A percentile compares a stretch with the other conserved stretches of the same genome.
These are phyloP conservation scores for Anguilla obscura DNA, from an alignment of 2,797 vertebrate species.

Conservation along the genomic window DNA sequence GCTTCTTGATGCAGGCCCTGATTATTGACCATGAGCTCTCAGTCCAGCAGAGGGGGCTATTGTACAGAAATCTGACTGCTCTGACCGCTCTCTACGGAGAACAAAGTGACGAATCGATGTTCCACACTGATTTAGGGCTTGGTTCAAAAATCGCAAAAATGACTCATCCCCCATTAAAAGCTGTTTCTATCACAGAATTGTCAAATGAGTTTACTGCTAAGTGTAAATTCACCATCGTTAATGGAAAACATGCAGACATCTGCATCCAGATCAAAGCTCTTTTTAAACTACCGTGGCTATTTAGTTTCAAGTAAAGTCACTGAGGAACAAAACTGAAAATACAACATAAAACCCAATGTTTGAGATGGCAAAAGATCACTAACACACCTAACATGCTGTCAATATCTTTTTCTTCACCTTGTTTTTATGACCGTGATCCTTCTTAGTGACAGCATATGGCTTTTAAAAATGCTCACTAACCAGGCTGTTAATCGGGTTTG, in stretches of 20 bases:
- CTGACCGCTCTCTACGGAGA: not conserved
- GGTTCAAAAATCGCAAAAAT: not conserved
- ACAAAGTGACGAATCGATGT: not conserved
- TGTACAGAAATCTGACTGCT: not conserved
- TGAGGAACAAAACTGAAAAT: too few species aligned
- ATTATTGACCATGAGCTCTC: not conserved
- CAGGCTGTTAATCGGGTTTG: not conserved
- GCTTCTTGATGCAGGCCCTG: not conserved
- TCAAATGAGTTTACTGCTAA: not conserved
- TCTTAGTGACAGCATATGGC: too few species aligned
- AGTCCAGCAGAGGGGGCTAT: not conserved
- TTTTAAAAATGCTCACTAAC: not conserved
- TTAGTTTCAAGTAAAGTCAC: too few species aligned
- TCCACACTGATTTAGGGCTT: not conserved
- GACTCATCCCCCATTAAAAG: not conserved
- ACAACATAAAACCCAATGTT: too few species aligned
- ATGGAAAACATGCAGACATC: too few species aligned
- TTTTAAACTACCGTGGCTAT: too few species aligned
- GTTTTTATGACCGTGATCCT: not conserved
- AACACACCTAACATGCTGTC: not conserved
- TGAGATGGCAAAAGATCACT: not conserved
- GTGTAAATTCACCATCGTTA: not conserved
- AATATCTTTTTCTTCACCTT: not conserved
- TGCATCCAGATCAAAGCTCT: too few species aligned
- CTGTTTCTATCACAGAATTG: not conserved